Percentiles rank a stretch among this genome's conserved stretches.
These are phyloP conservation scores for Phacellophora camtschatica DNA, from an alignment of 30 jellyfish, hydroid and myxozoan genomes.

Conservation along the genomic window DNA sequence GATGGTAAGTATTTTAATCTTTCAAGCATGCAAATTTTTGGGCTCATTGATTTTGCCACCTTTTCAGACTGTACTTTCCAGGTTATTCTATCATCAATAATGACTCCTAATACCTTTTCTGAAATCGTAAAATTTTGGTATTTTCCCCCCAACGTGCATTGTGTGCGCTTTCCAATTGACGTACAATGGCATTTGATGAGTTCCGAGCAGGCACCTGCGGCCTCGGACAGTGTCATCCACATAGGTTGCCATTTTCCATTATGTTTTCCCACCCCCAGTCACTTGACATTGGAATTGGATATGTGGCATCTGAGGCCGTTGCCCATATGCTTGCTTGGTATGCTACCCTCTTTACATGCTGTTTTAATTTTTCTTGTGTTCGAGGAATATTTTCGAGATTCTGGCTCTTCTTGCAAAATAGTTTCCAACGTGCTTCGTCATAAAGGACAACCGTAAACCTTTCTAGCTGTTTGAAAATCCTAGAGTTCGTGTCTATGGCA, in stretches of 20 bases:
- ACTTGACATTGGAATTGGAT: conserved; percentile 21
- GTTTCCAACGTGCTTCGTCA: conserved; percentile 2
- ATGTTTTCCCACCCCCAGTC: conserved; percentile 21
- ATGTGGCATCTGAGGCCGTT: not conserved
- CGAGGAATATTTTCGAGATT: conserved; percentile 5
- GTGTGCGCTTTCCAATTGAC: conserved; percentile 24
- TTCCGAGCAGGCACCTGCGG: conserved; percentile 41
- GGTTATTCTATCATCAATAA: no score
- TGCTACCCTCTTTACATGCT: conserved; percentile 19
- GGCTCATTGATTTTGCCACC: no score
- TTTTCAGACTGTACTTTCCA: no score
- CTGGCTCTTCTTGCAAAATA: conserved; percentile 7
- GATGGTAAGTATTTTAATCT: no score
- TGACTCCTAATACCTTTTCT: no score
- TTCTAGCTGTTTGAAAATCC: conserved; percentile 1
- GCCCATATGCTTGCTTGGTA: conserved; percentile 38
- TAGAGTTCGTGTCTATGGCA: not conserved
- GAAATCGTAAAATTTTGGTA: no score
- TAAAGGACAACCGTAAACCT: conserved; percentile 6
- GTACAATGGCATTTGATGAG: conserved; percentile 26
- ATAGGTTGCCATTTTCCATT: conserved; percentile 17
- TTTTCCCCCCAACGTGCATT: no score
- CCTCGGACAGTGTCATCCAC: conserved; percentile 47
- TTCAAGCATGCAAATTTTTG: no score
- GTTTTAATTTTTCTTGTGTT: conserved; percentile 25